Evolutionary conservation across 1,140 invertebrate species (phyloP), one percentile per base, ranked within the genome.

Genomic region (Aphidius ervi): DNA sequence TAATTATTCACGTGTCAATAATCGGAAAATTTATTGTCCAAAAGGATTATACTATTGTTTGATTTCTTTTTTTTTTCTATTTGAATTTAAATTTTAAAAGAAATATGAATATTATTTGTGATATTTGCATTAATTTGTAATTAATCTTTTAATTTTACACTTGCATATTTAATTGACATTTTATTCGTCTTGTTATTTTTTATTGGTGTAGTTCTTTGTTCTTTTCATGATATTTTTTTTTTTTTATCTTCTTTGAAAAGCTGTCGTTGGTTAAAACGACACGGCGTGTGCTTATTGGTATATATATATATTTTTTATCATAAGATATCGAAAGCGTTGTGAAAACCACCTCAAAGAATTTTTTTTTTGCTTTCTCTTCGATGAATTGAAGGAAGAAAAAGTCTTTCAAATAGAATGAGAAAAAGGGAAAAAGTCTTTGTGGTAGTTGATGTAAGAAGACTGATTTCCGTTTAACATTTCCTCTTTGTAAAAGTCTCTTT

Each of bases 381-480:
- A 20, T 42, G 42, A 55, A 52, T 46, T 43, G 37, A 59, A 46
- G 48, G 43, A 46, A 20, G 46, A 48, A 10, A 43, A 43, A 55
- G 53, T 43, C n/a, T 23, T n/a, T 9, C n/a, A 8, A 52, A 47
- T 31, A 31, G 50, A 52, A 46, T 46, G 43, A 46, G 56, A 42
- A 37, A 58, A 54, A 63, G 62, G 66, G 66, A 57, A 37, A 47
- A 65, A 61, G 50, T 57, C 68, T 68, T 72, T 69, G 63, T 64
- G 67, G 65, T 65, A 67, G 67, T 67, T 59, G 65, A 65, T 68
- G 68, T 66, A 68, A 74, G 67, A 68, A 65, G 66, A 53, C 69
- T 69, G 70, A 76, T 77, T 76, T 74, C 70, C 75, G 70, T 74
- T 71, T 70, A 70, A 71, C 67, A 62, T 75, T 76, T 65, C 63